These are phyloP conservation scores for Syngnathus scovelli DNA, from an alignment of 2,113 vertebrate species.

Conservation along the genomic window DNA sequence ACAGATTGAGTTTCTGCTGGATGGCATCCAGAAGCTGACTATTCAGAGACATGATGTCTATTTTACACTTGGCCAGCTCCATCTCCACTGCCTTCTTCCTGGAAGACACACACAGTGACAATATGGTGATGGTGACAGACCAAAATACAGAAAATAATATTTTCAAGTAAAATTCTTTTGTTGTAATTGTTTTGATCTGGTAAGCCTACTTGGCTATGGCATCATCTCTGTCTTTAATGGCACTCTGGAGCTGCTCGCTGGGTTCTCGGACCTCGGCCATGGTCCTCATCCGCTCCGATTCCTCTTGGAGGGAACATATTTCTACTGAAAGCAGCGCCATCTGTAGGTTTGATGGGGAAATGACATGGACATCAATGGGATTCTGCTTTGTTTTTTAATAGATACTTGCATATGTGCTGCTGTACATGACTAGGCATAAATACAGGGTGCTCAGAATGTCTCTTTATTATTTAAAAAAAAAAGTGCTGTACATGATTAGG, in stretches of 20 bases:
- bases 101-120: slow-evolving; percentile 12
- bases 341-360: slow-evolving; percentile 57
- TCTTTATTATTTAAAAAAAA: not conserved
- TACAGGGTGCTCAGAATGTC: not conserved
- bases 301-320: slow-evolving; percentile 83
- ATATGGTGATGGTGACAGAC: not conserved
- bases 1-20: slow-evolving; percentile 97
- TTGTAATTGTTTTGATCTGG: too few relatives aligned
- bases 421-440: too few relatives aligned
- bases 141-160: not conserved
- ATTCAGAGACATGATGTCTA: slow-evolving; percentile 97
- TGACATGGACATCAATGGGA: not conserved
- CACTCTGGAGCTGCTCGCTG: slow-evolving; percentile 85
- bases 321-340: slow-evolving; percentile 88
- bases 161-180: not conserved
- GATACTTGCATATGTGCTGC: not conserved
- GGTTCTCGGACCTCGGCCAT: slow-evolving; percentile 81
- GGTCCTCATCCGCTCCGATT: slow-evolving; percentile 77
- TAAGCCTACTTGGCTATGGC: slow-evolving; percentile 88
- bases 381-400: not conserved
- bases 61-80: slow-evolving; percentile 93
- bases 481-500: too few relatives aligned
- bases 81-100: slow-evolving; percentile 96
- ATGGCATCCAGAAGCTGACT: slow-evolving; percentile 95
- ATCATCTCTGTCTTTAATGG: slow-evolving; percentile 91